phyloP scores from a whole-genome alignment of 2,113 vertebrate species.

The Oophaga pumilio region DNA sequence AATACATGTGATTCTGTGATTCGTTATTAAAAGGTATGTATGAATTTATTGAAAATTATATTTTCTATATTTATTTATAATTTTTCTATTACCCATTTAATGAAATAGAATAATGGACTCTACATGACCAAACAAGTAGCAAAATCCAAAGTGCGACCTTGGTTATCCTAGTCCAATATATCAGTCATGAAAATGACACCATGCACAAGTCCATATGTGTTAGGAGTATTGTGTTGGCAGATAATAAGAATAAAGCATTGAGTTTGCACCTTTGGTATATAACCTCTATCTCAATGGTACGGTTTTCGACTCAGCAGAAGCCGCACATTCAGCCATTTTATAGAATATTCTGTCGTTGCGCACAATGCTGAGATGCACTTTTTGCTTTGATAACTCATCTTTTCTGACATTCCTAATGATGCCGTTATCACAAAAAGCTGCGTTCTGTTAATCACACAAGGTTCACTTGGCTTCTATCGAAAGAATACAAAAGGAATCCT shows the following conservation, averaged over 20 bases:
- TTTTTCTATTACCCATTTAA: no score
- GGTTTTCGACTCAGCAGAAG: neutral
- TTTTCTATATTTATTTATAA: no score
- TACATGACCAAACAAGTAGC: no score
- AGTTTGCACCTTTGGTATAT: neutral
- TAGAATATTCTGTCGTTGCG: constrained; percentile 16
- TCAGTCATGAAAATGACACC: neutral
- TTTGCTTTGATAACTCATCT: constrained; percentile 55
- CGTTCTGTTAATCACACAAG: constrained; percentile 55
- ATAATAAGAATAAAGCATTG: neutral
- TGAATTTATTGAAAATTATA: no score
- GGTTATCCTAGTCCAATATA: no score
- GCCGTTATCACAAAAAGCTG: constrained; percentile 52
- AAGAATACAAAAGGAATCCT: constrained; percentile 55
- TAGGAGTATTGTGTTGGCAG: neutral
- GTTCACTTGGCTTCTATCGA: constrained; percentile 56
- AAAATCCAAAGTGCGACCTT: no score
- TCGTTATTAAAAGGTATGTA: no score
- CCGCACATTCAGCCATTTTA: constrained; percentile 22
- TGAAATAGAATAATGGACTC: no score
- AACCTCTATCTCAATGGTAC: neutral
- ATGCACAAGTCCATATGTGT: neutral
- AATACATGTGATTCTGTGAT: no score
- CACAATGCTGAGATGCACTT: constrained; percentile 38
- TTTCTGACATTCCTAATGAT: constrained; percentile 55